Conservation (phyloP, 2,888 invertebrate genomes). For the Teleiodes luculella region DNA sequence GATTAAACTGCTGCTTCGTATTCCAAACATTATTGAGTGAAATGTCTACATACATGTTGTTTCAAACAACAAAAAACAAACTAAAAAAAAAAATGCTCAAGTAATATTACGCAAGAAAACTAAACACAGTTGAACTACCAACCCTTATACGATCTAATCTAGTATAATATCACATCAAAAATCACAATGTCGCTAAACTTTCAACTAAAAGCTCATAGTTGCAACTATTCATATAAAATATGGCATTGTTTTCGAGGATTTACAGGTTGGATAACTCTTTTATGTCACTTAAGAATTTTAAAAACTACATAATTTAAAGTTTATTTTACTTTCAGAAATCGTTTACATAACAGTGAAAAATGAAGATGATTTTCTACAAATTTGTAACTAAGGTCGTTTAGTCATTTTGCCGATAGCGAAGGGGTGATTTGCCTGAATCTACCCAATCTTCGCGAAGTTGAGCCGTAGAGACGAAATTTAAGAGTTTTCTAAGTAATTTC, state of each 20-base stretch:
- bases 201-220: no score
- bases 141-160: no score
- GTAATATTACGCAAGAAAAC: no score
- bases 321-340: not conserved
- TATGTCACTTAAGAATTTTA: not conserved
- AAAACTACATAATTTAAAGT: not conserved
- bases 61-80: not conserved
- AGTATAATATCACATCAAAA: no score
- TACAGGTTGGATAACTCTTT: no score
- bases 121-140: no score
- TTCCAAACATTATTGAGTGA: not conserved
- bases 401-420: constrained; percentile 26
- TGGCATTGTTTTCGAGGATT: no score
- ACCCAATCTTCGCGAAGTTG: constrained; percentile 27
- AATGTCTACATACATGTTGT: not conserved
- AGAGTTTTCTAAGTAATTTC: constrained; percentile 3
- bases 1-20: not conserved
- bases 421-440: constrained; percentile 32
- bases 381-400: constrained; percentile 19
- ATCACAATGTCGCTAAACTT: no score
- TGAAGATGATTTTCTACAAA: not conserved
- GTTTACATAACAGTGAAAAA: not conserved
- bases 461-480: not conserved
- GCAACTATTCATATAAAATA: no score
- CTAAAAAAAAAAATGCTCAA: no score